Percentiles rank a stretch among this genome's conserved stretches.
These are phyloP conservation scores for Julus scandinavius DNA, from an alignment of 2,888 invertebrate species.

Conservation along the genomic window DNA sequence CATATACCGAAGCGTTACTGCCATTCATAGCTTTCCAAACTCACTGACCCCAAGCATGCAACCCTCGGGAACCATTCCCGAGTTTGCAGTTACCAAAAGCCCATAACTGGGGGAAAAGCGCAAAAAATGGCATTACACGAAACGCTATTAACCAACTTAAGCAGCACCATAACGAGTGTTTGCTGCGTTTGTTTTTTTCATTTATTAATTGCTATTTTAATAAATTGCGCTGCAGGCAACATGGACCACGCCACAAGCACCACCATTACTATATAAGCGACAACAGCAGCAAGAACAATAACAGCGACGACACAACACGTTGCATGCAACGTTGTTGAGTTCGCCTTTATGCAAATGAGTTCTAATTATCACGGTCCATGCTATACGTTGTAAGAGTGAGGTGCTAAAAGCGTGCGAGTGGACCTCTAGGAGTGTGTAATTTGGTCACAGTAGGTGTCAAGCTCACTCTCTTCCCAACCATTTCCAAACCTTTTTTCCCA, in stretches of 20 bases:
- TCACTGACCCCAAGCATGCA: neutral
- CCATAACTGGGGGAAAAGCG: neutral
- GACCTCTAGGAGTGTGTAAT: constrained; percentile 33
- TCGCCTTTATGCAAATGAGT: neutral
- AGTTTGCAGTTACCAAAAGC: neutral
- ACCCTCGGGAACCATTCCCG: neutral
- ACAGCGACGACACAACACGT: neutral
- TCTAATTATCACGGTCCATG: neutral
- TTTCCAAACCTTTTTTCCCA: constrained; percentile 13
- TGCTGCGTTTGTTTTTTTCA: neutral
- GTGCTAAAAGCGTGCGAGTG: constrained; percentile 33
- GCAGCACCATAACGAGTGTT: neutral
- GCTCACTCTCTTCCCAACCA: constrained; percentile 33
- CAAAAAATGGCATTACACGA: constrained; percentile 6
- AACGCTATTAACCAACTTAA: neutral
- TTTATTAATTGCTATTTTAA: constrained; percentile 23
- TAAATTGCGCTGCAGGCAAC: constrained; percentile 2
- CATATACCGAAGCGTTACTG: neutral
- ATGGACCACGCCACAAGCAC: constrained; percentile 16
- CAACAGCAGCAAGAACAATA: neutral
- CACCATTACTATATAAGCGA: neutral
- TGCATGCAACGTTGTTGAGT: neutral
- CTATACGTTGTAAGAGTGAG: neutral
- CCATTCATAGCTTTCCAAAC: neutral
- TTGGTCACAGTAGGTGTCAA: constrained; percentile 33